Percentiles rank a stretch among this genome's conserved stretches.
These are phyloP conservation scores for Proctacanthus coquilletti DNA, from an alignment of 1,140 invertebrate genomes.

Conservation along the genomic window DNA sequence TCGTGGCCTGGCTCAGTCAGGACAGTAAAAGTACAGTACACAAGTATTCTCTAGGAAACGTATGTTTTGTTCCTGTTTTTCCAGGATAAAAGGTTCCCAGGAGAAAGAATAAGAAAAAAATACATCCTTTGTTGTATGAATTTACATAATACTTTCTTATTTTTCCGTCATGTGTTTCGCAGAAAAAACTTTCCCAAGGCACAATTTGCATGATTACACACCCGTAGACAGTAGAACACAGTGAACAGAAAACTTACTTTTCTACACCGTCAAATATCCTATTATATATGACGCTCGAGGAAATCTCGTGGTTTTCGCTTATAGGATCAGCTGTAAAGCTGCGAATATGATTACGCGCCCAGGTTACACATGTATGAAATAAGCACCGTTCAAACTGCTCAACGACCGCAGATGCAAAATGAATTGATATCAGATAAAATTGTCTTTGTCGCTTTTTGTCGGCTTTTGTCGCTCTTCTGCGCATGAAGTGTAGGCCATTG, in stretches of 20 bases:
- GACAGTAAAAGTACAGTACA: no score
- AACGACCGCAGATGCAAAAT: no score
- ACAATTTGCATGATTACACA: slow-evolving; percentile 1
- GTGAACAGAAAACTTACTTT: neutral
- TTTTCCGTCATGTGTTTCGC: neutral
- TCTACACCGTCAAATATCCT: neutral
- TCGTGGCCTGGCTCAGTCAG: no score
- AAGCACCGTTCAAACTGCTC: no score
- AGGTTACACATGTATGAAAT: no score
- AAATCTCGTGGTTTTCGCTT: neutral
- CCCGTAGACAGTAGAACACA: neutral
- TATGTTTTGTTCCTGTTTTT: no score
- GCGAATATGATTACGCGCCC: neutral
- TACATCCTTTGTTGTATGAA: neutral
- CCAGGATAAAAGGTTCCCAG: no score
- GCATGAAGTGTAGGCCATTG: no score
- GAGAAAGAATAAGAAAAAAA: neutral
- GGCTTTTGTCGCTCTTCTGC: no score
- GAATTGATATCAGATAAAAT: no score
- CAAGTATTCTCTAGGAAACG: no score
- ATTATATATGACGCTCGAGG: neutral
- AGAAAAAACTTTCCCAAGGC: neutral
- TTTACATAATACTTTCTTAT: slow-evolving; percentile 1
- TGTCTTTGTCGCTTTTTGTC: no score
- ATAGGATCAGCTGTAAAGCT: neutral